Base-by-base conservation (phyloP, 2,113 vertebrate genomes). In the Onychostruthus taczanowskii region DNA sequence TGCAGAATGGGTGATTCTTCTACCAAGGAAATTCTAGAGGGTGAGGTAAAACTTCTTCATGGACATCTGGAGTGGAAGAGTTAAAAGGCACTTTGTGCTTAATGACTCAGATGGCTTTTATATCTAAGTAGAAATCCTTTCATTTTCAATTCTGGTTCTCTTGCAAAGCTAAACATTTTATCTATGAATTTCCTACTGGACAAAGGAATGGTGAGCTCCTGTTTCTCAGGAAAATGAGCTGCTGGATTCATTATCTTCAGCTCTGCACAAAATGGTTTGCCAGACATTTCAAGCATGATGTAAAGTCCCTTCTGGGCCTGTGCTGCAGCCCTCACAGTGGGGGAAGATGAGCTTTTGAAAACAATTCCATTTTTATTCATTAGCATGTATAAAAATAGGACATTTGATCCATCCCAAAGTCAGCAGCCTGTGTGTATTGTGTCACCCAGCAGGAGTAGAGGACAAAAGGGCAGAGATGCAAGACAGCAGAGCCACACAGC, bases 211-310 rank as follows among this genome's bases (percentile, higher is more conserved):
- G 62, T 16, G 46, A 89, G 47, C 73, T 94, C 91, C 64, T 84
- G 52, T 94, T 96, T 94, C 86, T 90, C 84, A 76, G 90, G 76
- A 89, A 93, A 93, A 94, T 22, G 72, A 73, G 35, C 83, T 95
- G 67, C 79, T 88, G 87, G n/a, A 47, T 92, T 95, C 64, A 91
- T 96, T 95, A 91, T 84, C 17, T 4, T 64, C 91, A 92, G 44
- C 44, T 74, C 46, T 31, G 27, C 77, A 41, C 31, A 89, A 86
- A 96, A 81, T 35, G 62, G 61, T 96, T 94, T 95, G 41, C 93
- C 94, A 96, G 93, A 94, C 37, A 7, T 94, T 89, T 80, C 58
- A 82, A 81, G 69, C 84, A 87, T 89, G 87, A 94, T 44, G 39
- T 94, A 50, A 87, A 84, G 49, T 87, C 66, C 58, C 77, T 96